A percentile compares a stretch with the other conserved stretches of the same genome.
Evolutionary conservation across 1,140 invertebrate genomes (phyloP).

Genomic region (Globodera ellingtonae): DNA sequence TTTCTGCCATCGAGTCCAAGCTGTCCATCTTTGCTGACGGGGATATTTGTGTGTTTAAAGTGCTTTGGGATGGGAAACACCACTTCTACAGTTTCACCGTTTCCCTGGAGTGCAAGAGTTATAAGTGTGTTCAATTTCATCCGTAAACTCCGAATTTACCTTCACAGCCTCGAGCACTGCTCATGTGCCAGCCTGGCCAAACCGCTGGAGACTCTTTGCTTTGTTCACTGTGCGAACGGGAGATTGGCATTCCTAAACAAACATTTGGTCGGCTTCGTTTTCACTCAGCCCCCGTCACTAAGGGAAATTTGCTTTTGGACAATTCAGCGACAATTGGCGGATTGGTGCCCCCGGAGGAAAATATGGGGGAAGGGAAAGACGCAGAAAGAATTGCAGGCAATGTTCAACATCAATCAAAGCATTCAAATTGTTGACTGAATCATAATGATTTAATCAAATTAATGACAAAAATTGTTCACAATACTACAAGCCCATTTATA

Average conservation of each 20-base stretch:
- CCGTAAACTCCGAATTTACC: background rate
- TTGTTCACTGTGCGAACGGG: slow-evolving; percentile 10
- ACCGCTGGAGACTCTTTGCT: slow-evolving; percentile 24
- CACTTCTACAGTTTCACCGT: slow-evolving; percentile 29
- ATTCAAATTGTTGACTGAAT: slow-evolving; percentile 15
- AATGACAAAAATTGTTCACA: no score
- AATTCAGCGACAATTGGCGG: slow-evolving; percentile 16
- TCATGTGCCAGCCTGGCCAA: slow-evolving; percentile 16
- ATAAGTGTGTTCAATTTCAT: slow-evolving; percentile 22
- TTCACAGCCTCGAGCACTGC: slow-evolving; percentile 21
- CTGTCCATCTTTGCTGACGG: slow-evolving; percentile 38
- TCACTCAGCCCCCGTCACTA: slow-evolving; percentile 32
- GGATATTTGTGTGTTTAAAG: slow-evolving; percentile 36
- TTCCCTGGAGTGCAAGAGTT: slow-evolving; percentile 16
- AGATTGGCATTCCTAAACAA: slow-evolving; percentile 34
- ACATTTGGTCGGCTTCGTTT: slow-evolving; percentile 28
- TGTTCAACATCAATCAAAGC: slow-evolving; percentile 16
- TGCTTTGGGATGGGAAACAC: slow-evolving; percentile 29
- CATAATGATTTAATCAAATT: no score
- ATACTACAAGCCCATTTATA: no score
- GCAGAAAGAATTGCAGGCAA: slow-evolving; percentile 22
- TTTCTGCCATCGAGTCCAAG: slow-evolving; percentile 32
- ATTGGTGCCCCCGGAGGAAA: background rate
- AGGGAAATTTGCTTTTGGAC: slow-evolving; percentile 38
- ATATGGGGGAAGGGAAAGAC: slow-evolving; percentile 33